These are phyloP conservation scores for Dryas iulia DNA, from an alignment of 1,140 invertebrate species.

Conservation along the genomic window DNA sequence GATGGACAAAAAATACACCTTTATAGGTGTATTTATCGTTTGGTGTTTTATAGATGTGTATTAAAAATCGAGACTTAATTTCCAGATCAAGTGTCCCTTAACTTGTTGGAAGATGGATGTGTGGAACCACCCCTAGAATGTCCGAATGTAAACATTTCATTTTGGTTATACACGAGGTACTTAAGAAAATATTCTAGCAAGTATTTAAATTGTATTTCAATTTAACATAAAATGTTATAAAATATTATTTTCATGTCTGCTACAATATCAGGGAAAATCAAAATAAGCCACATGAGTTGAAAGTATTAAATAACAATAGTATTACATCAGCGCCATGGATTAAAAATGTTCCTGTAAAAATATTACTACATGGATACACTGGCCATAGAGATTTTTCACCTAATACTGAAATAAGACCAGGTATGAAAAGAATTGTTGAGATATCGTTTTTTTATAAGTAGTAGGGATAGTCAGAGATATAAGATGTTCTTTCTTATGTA, in stretches of 20 bases:
- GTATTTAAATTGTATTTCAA: neutral
- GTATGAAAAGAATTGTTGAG: slow-evolving; percentile 37
- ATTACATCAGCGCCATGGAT: slow-evolving; percentile 72
- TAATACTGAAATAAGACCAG: slow-evolving; percentile 81
- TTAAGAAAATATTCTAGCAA: neutral
- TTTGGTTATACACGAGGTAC: slow-evolving; percentile 82
- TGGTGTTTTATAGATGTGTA: no score
- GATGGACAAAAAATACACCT: no score
- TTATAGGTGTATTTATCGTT: no score
- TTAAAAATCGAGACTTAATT: neutral
- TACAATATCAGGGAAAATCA: slow-evolving; percentile 59
- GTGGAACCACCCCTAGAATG: slow-evolving; percentile 65
- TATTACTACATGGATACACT: slow-evolving; percentile 82
- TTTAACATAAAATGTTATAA: neutral
- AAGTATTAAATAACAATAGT: slow-evolving; percentile 59
- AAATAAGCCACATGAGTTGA: slow-evolving; percentile 69
- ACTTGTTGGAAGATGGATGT: slow-evolving; percentile 33
- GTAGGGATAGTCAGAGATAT: no score
- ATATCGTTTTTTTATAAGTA: no score
- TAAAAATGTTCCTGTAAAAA: slow-evolving; percentile 60
- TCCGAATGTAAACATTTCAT: slow-evolving; percentile 82
- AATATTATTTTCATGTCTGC: no score
- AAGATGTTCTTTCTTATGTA: no score
- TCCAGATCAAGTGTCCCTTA: neutral
- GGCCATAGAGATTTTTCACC: slow-evolving; percentile 82